phyloP scores from a whole-genome alignment of 2,888 invertebrate species.

The Apotomis capreana region DNA sequence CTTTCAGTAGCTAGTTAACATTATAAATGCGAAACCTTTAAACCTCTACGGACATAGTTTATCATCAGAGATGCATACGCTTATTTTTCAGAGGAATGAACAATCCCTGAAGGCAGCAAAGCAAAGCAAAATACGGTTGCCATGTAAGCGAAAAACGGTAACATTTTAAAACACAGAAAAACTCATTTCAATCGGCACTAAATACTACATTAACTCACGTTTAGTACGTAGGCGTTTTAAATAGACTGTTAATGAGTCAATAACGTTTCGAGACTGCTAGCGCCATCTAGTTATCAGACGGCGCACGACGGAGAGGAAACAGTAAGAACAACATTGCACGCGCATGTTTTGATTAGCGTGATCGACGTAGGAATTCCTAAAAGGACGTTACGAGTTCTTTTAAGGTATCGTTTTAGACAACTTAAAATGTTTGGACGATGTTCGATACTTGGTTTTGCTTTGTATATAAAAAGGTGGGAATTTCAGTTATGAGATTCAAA shows the following conservation, averaged over 20 bases:
- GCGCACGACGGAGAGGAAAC: constrained; percentile 6
- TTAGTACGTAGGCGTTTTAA: constrained; percentile 1
- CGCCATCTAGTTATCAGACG: constrained; percentile 34
- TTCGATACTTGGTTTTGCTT: constrained; percentile 9
- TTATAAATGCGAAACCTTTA: no score
- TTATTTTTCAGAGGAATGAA: no score
- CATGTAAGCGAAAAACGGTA: no score
- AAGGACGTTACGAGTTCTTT: constrained; percentile 17
- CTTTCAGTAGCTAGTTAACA: no score
- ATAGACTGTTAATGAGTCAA: constrained; percentile 4
- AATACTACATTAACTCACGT: background rate
- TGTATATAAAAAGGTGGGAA: constrained; percentile 10
- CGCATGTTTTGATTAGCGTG: constrained; percentile 18
- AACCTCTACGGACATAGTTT: no score
- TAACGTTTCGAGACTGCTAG: constrained; percentile 18
- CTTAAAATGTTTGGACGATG: constrained; percentile 19
- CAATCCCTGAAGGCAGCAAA: no score
- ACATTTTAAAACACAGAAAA: background rate
- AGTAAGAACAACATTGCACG: constrained; percentile 23
- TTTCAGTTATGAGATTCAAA: background rate
- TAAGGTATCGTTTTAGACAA: constrained; percentile 17
- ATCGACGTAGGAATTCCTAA: constrained; percentile 19
- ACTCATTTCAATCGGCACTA: background rate
- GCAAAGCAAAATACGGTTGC: no score
- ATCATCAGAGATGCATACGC: no score